These are phyloP conservation scores for Podocnemis expansa DNA, from an alignment of 2,113 vertebrate genomes.

Conservation along the genomic window DNA sequence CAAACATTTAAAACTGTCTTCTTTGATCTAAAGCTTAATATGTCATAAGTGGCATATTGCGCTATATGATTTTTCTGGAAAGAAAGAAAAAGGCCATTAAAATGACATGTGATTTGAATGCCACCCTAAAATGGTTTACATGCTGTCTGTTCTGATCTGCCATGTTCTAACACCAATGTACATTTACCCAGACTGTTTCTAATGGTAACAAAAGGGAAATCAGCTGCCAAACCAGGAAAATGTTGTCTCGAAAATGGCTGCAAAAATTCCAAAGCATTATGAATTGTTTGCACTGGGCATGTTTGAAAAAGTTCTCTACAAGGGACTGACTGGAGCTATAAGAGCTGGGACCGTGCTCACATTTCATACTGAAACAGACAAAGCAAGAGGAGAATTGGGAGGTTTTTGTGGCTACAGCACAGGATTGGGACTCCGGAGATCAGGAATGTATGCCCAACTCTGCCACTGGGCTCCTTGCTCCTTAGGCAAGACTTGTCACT, in stretches of 20 bases:
- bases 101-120: accelerated
- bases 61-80: accelerated
- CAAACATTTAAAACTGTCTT: not conserved
- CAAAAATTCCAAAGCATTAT: not conserved
- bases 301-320: not conserved
- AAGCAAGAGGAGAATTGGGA: not conserved
- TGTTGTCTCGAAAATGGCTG: not conserved
- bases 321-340: not conserved
- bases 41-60: accelerated
- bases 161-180: accelerated
- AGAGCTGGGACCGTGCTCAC: not conserved
- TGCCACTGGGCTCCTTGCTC: not conserved
- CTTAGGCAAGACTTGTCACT: not conserved
- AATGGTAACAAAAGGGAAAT: not conserved
- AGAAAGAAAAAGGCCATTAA: not conserved
- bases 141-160: accelerated
- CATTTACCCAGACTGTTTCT: not conserved
- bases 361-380: not conserved
- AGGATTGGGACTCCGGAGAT: not conserved
- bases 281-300: not conserved
- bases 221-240: accelerated
- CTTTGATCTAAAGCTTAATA: not conserved
- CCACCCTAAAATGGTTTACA: accelerated
- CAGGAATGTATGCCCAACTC: not conserved
- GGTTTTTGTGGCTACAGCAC: not conserved